These are phyloP conservation scores for Bagarius yarrelli DNA, from an alignment of 2,113 vertebrate species.

Conservation along the genomic window DNA sequence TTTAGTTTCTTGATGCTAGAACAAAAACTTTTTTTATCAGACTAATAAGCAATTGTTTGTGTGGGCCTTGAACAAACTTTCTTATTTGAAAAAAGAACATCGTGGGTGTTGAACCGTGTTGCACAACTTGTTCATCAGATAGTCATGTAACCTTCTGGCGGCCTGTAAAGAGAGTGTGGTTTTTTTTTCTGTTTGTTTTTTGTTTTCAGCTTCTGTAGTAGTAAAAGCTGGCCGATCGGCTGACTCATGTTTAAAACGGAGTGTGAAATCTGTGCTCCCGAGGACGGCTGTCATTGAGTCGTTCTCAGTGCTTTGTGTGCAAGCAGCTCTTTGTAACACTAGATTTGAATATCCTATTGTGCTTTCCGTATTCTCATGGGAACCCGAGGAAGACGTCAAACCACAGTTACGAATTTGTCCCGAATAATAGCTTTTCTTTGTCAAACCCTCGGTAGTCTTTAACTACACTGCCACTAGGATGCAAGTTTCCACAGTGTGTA, in stretches of 20 bases:
- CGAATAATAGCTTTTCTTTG: conserved; percentile 16
- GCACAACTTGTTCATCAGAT: conserved; percentile 4
- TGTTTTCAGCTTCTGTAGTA: conserved; percentile 4
- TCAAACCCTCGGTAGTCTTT: conserved; percentile 9
- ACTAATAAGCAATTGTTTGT: conserved; percentile 3
- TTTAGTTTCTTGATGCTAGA: neutral
- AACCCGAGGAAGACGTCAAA: conserved; percentile 64
- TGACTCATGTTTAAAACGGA: neutral
- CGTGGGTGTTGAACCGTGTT: conserved; percentile 10
- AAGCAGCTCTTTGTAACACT: conserved; percentile 56
- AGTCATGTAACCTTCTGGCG: conserved; percentile 30
- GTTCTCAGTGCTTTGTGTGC: conserved; percentile 38
- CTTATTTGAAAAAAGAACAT: neutral
- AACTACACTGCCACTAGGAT: conserved; percentile 11
- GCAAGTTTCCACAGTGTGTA: conserved; percentile 15
- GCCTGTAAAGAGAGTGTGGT: neutral
- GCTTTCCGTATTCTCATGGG: conserved; percentile 55
- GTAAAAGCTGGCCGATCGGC: neutral
- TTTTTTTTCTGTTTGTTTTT: neutral
- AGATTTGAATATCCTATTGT: conserved; percentile 63
- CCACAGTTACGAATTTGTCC: conserved; percentile 54
- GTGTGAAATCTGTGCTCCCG: conserved; percentile 12
- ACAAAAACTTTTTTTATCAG: neutral
- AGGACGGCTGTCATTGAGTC: conserved; percentile 30
- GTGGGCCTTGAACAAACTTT: conserved; percentile 18